Evolutionary conservation across 2,888 invertebrate species (phyloP).

Genomic region (Nephrotoma guestfalica): DNA sequence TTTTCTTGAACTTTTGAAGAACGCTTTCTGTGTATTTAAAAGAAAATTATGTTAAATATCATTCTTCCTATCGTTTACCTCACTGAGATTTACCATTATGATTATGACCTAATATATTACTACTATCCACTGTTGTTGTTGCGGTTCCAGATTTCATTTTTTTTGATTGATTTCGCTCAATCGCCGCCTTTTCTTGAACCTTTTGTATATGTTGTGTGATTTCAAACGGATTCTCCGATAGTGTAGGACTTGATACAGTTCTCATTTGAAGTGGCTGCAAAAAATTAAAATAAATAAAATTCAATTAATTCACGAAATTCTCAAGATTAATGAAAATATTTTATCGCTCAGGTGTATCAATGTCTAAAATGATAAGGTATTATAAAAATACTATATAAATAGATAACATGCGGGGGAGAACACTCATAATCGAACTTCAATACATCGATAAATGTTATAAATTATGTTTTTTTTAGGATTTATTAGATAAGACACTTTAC

Average conservation of each 20-base stretch:
- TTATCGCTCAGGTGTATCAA: background rate
- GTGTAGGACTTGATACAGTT: slow-evolving; percentile 30
- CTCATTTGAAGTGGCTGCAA: slow-evolving; percentile 28
- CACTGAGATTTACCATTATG: slow-evolving; percentile 8
- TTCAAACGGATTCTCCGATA: slow-evolving; percentile 21
- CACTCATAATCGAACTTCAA: background rate
- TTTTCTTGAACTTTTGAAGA: slow-evolving; percentile 54
- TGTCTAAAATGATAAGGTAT: background rate
- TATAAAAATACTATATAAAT: background rate
- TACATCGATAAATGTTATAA: background rate
- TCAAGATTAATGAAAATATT: background rate
- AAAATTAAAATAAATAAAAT: background rate
- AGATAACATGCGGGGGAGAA: background rate
- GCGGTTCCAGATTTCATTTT: background rate
- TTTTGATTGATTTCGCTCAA: background rate
- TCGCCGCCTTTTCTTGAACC: background rate
- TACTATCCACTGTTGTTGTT: slow-evolving; percentile 2
- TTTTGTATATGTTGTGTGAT: slow-evolving; percentile 9
- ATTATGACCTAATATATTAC: slow-evolving; percentile 5
- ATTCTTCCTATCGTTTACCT: background rate
- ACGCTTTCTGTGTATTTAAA: slow-evolving; percentile 37
- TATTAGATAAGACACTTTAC: background rate
- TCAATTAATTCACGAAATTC: background rate
- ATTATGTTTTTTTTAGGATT: background rate
- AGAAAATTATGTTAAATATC: background rate